Percentiles rank a stretch among this genome's conserved stretches.
Evolutionary conservation across 2,113 vertebrate species (phyloP).

Genomic region (Orycteropus afer): DNA sequence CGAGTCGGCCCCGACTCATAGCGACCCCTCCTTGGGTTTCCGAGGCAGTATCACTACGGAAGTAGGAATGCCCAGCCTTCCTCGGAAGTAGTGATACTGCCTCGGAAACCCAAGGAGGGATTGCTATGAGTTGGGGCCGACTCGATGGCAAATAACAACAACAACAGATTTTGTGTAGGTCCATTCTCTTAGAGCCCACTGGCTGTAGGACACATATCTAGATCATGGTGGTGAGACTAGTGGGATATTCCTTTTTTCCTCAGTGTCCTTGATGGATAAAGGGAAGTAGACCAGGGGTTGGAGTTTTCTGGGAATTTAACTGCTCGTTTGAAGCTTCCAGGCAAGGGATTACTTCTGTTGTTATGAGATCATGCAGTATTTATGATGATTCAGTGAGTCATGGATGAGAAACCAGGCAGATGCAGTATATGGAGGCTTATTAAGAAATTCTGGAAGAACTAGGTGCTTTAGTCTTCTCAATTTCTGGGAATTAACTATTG

Average conservation of each 20-base stretch:
- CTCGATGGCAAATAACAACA: too few species aligned
- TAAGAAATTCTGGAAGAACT: constrained; percentile 63
- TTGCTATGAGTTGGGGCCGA: too few species aligned
- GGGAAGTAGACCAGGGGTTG: background rate
- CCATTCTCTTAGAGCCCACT: background rate
- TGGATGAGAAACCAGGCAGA: constrained; percentile 6
- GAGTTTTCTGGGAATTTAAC: constrained; percentile 34
- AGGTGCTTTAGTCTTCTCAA: background rate
- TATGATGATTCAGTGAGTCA: constrained; percentile 61
- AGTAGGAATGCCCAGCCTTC: too few species aligned
- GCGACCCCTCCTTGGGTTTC: too few species aligned
- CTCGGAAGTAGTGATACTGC: too few species aligned
- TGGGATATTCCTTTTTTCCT: background rate
- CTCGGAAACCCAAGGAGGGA: too few species aligned
- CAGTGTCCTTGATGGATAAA: background rate
- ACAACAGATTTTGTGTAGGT: background rate
- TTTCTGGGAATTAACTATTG: constrained; percentile 59
- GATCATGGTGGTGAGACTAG: background rate
- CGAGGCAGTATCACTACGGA: too few species aligned
- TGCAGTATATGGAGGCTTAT: background rate
- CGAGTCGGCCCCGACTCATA: too few species aligned
- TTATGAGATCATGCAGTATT: constrained; percentile 31
- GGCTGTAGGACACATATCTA: background rate
- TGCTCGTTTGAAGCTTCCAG: constrained; percentile 38
- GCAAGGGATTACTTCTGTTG: constrained; percentile 22